Evolutionary conservation across 2,113 vertebrate genomes (phyloP), one percentile per base, ranked within the genome.

Genomic region (Sula dactylatra): DNA sequence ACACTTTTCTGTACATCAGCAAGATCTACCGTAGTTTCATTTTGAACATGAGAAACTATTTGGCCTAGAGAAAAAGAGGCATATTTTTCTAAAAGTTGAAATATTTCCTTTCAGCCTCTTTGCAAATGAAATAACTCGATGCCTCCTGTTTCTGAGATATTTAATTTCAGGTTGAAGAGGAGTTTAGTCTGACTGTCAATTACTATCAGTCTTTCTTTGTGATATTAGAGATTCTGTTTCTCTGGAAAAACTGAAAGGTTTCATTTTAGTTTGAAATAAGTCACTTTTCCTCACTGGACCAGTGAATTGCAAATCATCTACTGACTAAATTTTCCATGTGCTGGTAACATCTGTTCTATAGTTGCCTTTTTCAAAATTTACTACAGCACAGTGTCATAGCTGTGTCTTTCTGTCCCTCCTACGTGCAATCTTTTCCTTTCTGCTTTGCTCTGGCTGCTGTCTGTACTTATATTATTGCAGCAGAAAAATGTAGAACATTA

Each of bases 401-500:
- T 61, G 16, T 59, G 70, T 34, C 73, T 71, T 64, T 88, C 72
- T 92, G 66, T 50, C 78, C 82, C 74, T 97, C 84, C 89, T 44
- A 26, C 74, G 31, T 22, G 26, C 66, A 76, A 2, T 66, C 52
- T 49, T 92, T 89, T 69, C 54, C 69, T 88, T 49, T 84, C 65
- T 93, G 67, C 69, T 38, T 81, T 47, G 34, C 86, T 79, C 45
- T 95, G 89, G 67, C 67, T 84, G 82, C 82, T 94, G 72, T 54
- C 87, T 90, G 89, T 85, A 11, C 78, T 82, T 15, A n/a, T 7
- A 25, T 56, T 64, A 88, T 52, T 92, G 73, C 78, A 82, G 80
- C 45, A 88, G 76, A 59, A 92, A 90, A 95, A 94, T 69, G 76
- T 4, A 71, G 88, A 93, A 92, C 90, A 85, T 91, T 71, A 95